Evolutionary conservation across 2,888 invertebrate species (phyloP).

Genomic region (Acleris cristana): DNA sequence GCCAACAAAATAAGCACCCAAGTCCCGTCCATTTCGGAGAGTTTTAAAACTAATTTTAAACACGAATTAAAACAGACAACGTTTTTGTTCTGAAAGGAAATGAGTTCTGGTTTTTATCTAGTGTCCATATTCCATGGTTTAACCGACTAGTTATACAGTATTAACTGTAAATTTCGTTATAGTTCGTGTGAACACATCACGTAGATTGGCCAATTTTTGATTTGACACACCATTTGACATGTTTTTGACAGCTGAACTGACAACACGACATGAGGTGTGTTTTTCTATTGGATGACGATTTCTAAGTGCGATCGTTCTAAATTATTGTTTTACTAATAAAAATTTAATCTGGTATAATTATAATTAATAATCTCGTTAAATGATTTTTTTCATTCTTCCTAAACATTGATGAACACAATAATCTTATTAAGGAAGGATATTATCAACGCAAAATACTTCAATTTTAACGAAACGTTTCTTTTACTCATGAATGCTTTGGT

Average conservation of each 20-base stretch:
- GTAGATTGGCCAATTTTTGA: slow-evolving; percentile 28
- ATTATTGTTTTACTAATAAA: background rate
- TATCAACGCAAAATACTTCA: no score
- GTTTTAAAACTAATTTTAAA: slow-evolving; percentile 32
- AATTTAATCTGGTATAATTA: background rate
- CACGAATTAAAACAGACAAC: slow-evolving; percentile 4
- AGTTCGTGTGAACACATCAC: slow-evolving; percentile 21
- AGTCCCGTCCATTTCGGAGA: slow-evolving; percentile 90
- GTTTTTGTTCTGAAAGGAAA: slow-evolving; percentile 29
- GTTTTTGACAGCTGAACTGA: slow-evolving; percentile 32
- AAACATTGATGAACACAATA: no score
- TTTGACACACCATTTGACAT: slow-evolving; percentile 24
- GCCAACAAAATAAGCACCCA: slow-evolving; percentile 92
- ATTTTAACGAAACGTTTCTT: no score
- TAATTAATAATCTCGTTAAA: no score
- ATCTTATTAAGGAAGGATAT: no score
- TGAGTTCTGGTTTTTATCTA: slow-evolving; percentile 41
- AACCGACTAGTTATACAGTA: slow-evolving; percentile 35
- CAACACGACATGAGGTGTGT: slow-evolving; percentile 31
- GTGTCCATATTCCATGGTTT: slow-evolving; percentile 51
- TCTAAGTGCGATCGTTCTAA: background rate
- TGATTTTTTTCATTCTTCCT: no score
- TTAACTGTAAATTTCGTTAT: slow-evolving; percentile 37
- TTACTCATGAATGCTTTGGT: no score
- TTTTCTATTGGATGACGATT: slow-evolving; percentile 10